A percentile compares a stretch with the other conserved stretches of the same genome.
Conservation (phyloP, 2,888 invertebrate species). For the Tetanocera ferruginea region DNA sequence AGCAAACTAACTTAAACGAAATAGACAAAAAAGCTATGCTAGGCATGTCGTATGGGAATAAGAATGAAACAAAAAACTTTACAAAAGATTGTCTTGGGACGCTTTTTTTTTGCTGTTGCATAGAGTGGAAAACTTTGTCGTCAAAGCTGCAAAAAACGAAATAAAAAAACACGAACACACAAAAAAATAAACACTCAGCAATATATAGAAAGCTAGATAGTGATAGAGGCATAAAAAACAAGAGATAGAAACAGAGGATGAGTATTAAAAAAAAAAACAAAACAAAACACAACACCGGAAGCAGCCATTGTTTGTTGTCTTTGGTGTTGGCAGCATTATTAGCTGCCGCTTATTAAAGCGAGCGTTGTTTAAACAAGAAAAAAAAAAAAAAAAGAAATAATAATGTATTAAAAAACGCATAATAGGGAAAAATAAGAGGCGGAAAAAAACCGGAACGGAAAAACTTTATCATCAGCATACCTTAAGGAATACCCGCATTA, state of each 20-base stretch:
- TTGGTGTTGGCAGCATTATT: constrained; percentile 42
- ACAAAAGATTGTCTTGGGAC: constrained; percentile 42
- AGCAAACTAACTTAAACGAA: constrained; percentile 19
- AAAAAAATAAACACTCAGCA: background rate
- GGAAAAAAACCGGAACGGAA: background rate
- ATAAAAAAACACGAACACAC: background rate
- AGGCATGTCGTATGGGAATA: background rate
- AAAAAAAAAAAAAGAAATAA: background rate
- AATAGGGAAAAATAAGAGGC: too few relatives aligned
- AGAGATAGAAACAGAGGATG: background rate
- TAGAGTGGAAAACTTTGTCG: constrained; percentile 39
- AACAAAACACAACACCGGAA: background rate
- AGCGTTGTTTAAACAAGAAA: background rate
- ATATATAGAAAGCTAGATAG: too few relatives aligned
- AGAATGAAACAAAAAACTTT: background rate
- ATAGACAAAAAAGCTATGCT: background rate
- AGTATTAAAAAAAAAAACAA: background rate
- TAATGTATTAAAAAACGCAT: background rate
- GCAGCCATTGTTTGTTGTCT: background rate
- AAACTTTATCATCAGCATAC: background rate
- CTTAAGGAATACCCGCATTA: background rate
- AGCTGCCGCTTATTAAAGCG: constrained; percentile 36
- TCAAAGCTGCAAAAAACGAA: constrained; percentile 9
- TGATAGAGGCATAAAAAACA: background rate
- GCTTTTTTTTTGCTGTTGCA: constrained; percentile 21